Conservation (phyloP, 2,113 vertebrate species). For the Dendropsophus ebraccatus region DNA sequence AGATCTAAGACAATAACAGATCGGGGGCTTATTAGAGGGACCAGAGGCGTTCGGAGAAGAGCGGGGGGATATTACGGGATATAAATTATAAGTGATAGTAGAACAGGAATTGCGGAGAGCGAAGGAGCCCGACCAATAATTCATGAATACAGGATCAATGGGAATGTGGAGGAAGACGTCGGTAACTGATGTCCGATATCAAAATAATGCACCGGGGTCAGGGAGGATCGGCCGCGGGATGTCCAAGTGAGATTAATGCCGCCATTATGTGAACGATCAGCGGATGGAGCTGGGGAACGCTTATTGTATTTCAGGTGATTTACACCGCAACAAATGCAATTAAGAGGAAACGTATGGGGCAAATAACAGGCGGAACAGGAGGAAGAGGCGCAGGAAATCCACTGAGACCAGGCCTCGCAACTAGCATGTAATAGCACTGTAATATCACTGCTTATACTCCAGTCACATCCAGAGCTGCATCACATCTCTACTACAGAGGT, state of each 20-base stretch:
- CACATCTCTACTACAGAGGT: too few species aligned
- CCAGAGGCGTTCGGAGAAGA: not conserved
- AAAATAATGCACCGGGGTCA: not conserved
- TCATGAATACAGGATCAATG: slow-evolving; percentile 12
- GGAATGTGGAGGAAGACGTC: slow-evolving; percentile 2
- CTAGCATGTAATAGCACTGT: not conserved
- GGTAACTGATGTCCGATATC: not conserved
- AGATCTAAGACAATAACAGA: not conserved
- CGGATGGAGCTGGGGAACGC: not conserved
- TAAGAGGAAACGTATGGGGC: not conserved
- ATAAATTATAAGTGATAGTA: not conserved
- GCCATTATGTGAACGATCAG: slow-evolving; percentile 15
- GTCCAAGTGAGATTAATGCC: not conserved
- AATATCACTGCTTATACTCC: not conserved
- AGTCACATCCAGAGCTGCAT: too few species aligned
- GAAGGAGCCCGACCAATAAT: not conserved
- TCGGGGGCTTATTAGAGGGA: not conserved
- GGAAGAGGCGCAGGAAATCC: not conserved
- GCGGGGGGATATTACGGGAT: not conserved
- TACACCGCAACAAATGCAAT: slow-evolving; percentile 18
- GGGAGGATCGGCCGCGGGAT: slow-evolving; percentile 3
- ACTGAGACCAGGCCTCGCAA: not conserved
- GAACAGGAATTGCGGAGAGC: not conserved
- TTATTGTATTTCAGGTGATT: slow-evolving; percentile 24
- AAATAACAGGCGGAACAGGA: not conserved